These are phyloP conservation scores for Dipodomys stephensi DNA, from an alignment of 2,113 vertebrate species.

Conservation along the genomic window DNA sequence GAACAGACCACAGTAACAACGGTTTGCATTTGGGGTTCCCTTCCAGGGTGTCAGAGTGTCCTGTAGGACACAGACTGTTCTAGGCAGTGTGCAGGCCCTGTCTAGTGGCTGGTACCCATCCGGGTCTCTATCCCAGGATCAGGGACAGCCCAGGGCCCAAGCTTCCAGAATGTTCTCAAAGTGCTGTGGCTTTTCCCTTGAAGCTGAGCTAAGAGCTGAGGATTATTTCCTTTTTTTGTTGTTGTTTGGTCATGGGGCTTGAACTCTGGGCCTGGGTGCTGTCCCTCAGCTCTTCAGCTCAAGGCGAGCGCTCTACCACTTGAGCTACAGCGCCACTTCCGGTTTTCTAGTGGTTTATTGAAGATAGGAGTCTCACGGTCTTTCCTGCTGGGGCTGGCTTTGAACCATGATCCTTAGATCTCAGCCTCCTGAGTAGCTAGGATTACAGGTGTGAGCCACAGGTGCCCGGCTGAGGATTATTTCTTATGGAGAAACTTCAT, in stretches of 20 bases:
- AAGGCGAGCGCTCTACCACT: no score
- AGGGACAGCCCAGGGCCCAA: background rate
- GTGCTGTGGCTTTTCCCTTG: conserved; percentile 54
- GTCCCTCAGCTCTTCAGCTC: no score
- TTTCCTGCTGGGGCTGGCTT: no score
- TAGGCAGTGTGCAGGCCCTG: conserved; percentile 25
- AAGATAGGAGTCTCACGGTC: no score
- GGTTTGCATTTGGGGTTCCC: conserved; percentile 62
- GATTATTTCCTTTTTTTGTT: conserved; percentile 78
- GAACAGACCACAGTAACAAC: conserved; percentile 64
- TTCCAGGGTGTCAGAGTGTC: conserved; percentile 81
- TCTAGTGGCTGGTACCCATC: accelerated
- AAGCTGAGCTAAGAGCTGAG: conserved; percentile 49
- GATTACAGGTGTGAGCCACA: no score
- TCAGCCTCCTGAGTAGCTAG: no score
- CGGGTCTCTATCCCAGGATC: background rate
- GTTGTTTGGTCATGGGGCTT: no score
- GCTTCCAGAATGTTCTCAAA: conserved; percentile 19
- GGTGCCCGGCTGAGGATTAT: conserved; percentile 60
- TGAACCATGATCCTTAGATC: no score
- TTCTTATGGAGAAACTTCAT: conserved; percentile 92
- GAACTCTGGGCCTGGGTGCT: no score
- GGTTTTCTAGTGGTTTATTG: no score
- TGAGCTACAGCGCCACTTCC: no score
- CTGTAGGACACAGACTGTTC: conserved; percentile 14